These are phyloP conservation scores for Lepidonotus clava DNA, from an alignment of 2,888 invertebrate genomes.

Conservation along the genomic window DNA sequence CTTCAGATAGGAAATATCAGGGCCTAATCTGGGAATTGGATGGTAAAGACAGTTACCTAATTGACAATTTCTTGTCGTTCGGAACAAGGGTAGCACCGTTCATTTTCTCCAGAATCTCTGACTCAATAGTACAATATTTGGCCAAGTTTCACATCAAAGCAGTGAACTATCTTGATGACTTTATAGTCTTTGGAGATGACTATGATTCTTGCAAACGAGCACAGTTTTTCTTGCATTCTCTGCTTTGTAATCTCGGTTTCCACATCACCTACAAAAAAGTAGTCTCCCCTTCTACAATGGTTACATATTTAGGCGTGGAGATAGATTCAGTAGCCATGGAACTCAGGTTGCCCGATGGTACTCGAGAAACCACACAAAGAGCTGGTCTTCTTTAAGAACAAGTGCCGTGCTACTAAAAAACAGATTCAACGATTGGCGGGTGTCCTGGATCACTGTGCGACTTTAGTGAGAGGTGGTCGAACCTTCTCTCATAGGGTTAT, in stretches of 20 bases:
- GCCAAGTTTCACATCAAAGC: not conserved
- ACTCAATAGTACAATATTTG: not conserved
- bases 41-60: not conserved
- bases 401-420: constrained; percentile 44
- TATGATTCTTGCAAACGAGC: not conserved
- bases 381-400: not conserved
- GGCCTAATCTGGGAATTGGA: not conserved
- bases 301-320: not conserved
- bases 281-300: not conserved
- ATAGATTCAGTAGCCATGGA: not conserved
- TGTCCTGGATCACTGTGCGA: not conserved
- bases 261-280: constrained; percentile 13
- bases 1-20: not conserved
- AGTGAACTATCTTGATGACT: not conserved
- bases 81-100: not conserved
- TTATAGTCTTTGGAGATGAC: not conserved
- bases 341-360: not conserved
- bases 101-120: not conserved
- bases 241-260: constrained; percentile 42
- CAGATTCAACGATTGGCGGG: constrained; percentile 21
- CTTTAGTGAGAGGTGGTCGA: not conserved
- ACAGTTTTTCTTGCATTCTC: constrained; percentile 21
- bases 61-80: not conserved
- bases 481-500: too few relatives aligned
- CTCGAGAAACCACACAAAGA: not conserved